phyloP scores from a whole-genome alignment of 2,888 invertebrate genomes.

The Chironomus riparius region DNA sequence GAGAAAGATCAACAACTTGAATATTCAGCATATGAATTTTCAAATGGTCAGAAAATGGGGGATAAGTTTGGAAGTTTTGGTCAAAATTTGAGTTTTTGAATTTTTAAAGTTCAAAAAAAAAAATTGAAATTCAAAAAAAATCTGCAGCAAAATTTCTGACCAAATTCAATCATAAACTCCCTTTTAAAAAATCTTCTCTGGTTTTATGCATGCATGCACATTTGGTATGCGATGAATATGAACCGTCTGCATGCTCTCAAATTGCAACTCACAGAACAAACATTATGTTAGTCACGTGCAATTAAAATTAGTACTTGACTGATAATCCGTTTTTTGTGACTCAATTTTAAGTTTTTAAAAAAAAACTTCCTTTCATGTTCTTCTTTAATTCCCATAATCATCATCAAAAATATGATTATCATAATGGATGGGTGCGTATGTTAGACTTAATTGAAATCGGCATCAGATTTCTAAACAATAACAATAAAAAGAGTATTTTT shows the following conservation, averaged over 20 bases:
- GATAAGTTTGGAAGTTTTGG: no score
- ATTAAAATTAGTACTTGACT: constrained; percentile 24
- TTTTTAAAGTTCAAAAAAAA: no score
- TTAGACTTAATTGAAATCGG: constrained; percentile 14
- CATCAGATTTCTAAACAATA: constrained; percentile 14
- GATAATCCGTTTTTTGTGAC: constrained; percentile 3
- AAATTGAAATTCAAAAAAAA: no score
- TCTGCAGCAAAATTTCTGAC: no score
- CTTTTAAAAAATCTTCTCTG: background rate
- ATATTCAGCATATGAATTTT: background rate
- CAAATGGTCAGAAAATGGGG: no score
- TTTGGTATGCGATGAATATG: no score
- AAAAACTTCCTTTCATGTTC: background rate
- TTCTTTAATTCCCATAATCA: background rate
- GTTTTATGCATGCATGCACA: background rate
- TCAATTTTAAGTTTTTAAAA: background rate
- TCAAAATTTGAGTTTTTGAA: no score
- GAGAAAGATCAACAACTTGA: constrained; percentile 16
- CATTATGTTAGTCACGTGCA: constrained; percentile 22
- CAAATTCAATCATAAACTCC: no score
- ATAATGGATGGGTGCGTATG: background rate
- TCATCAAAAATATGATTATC: background rate
- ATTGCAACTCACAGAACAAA: background rate
- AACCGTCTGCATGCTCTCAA: background rate
- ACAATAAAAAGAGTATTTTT: background rate